These are phyloP conservation scores for Isurus oxyrinchus DNA, from an alignment of 2,113 vertebrate genomes.

Conservation along the genomic window DNA sequence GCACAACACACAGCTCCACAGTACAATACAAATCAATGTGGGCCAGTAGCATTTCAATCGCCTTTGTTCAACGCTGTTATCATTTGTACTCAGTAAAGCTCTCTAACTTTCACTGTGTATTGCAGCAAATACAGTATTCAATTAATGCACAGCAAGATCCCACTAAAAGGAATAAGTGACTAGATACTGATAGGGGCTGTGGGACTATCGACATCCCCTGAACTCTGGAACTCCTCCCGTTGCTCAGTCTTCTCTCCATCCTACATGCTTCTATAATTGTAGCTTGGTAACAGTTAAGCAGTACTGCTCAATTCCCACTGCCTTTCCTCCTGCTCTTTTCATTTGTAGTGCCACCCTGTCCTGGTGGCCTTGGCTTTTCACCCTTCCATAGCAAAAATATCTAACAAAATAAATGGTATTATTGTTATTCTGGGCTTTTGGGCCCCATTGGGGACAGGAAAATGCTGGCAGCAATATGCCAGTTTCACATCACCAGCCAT, in stretches of 20 bases:
- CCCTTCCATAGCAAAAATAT: background rate
- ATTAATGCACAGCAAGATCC: background rate
- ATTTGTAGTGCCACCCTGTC: background rate
- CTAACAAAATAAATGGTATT: background rate
- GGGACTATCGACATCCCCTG: background rate
- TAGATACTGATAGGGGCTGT: background rate
- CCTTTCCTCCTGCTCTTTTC: background rate
- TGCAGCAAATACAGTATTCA: background rate
- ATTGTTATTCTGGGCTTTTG: background rate
- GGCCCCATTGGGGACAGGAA: background rate
- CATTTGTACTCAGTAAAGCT: background rate
- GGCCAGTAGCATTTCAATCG: background rate
- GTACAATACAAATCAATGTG: background rate
- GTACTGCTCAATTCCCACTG: background rate
- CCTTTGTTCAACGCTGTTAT: background rate
- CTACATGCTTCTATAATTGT: background rate
- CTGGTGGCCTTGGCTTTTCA: background rate
- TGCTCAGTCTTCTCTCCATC: background rate
- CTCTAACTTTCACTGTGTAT: background rate
- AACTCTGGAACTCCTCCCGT: background rate
- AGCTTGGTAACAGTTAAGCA: background rate
- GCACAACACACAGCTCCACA: background rate
- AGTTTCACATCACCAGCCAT: background rate
- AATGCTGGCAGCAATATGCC: background rate
- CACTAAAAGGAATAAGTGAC: background rate